Base-by-base conservation (phyloP, 2,113 vertebrate species). In the Alaudala cheleensis region DNA sequence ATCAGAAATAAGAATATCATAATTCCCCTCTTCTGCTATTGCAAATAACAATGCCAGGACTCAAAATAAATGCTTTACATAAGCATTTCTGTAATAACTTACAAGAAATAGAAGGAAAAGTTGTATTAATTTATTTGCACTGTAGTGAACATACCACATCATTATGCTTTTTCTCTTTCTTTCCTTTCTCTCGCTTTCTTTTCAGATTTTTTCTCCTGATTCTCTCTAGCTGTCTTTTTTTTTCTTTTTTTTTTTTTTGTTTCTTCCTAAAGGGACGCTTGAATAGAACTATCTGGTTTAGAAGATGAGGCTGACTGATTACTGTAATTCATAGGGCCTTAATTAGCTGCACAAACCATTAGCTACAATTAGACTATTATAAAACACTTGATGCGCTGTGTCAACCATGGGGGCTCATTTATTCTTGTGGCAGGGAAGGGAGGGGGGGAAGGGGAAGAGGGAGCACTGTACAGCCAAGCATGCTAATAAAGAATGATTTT, bases 261-360 rank as follows among this genome's bases (percentile, higher is more conserved):
- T 97, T 93, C 90, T 97, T 97, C 92, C 97, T 96, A 96, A 97
- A 97, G 97, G 96, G 95, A 98, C 0, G 94, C 96, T 97, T 98
- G 97, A 97, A 98, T 97, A 97, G 97, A 98, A 98, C 96, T 98
- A 98, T 98, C 97, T 98, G 97, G 97, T 98, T 98, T 97, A 97
- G 97, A 98, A 98, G 98, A 98, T 98, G 98, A 99, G 98, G 98
- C 98, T 99, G 99, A 99, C 98, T 99, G 99, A 99, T 99, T 99
- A 99, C 98, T 99, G 98, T 99, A 99, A 99, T 99, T 99, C 98
- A 99, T 99, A 99, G 98, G 98, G 98, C 99, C 99, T 99, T 99
- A 99, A 99, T 99, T 99, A 99, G 99, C 99, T 99, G 99, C 99
- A 99, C 99, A 99, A 99, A 99, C 99, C 99, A 99, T 99, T 99